Conservation (phyloP, 2,113 vertebrate genomes). For the Uria aalge region DNA sequence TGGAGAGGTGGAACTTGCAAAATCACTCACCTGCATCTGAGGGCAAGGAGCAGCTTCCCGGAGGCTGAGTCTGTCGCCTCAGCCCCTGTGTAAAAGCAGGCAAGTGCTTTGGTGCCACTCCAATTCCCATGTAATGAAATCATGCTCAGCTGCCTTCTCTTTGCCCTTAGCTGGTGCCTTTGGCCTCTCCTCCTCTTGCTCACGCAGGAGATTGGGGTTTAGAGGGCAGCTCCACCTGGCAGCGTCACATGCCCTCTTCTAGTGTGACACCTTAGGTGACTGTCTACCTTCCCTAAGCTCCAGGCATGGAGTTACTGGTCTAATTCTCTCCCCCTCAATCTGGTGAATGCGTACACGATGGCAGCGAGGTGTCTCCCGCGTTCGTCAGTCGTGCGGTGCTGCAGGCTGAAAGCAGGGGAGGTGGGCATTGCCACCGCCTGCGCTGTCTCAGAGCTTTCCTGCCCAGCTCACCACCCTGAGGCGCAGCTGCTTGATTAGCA, state of each 20-base stretch:
- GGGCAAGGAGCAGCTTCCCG: not conserved
- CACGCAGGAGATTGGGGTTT: accelerated
- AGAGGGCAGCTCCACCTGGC: not conserved
- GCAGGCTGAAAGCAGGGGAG: not conserved
- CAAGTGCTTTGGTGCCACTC: not conserved
- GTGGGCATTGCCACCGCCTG: not conserved
- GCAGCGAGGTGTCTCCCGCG: accelerated
- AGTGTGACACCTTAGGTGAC: not conserved
- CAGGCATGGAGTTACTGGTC: not conserved
- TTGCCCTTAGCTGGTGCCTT: not conserved
- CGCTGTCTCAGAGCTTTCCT: accelerated
- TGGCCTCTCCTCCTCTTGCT: not conserved
- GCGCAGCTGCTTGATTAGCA: not conserved
- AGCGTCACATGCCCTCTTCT: not conserved
- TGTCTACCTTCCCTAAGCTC: not conserved
- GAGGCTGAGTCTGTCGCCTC: not conserved
- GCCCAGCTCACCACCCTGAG: not conserved
- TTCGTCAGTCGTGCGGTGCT: not conserved
- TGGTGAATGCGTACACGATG: accelerated
- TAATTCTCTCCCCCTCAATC: not conserved
- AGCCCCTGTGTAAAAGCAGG: not conserved
- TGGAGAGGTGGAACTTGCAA: not conserved
- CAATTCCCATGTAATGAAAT: not conserved
- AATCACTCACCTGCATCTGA: accelerated
- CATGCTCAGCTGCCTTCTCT: not conserved